A percentile compares a stretch with the other conserved stretches of the same genome.
Conservation (phyloP, 2,797 vertebrate genomes). For the Aplochiton taeniatus region DNA sequence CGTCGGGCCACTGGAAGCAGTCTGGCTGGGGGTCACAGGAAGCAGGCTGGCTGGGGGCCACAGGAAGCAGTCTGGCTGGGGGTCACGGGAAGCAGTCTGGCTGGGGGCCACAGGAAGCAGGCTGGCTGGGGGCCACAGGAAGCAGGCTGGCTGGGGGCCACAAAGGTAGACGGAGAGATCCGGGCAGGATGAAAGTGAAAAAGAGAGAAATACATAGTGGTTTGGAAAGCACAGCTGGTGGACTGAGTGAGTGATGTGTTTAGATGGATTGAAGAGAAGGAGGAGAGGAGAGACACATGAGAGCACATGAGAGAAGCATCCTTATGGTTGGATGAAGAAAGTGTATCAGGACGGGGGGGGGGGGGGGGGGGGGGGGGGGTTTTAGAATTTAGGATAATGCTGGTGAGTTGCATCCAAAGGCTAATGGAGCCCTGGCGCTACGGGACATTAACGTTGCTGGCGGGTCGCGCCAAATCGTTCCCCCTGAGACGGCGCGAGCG, state of each 20-base stretch:
- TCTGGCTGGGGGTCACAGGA: no score
- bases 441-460: constrained; percentile 60
- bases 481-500: constrained; percentile 42
- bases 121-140: no score
- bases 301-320: constrained; percentile 29
- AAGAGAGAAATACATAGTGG: background rate
- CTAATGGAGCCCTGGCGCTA: constrained; percentile 66
- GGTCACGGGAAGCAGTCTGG: no score
- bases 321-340: constrained; percentile 14
- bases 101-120: constrained; percentile 14
- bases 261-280: constrained; percentile 35
- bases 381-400: background rate
- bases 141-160: constrained; percentile 18
- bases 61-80: no score
- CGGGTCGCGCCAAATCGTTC: constrained; percentile 57
- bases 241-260: background rate
- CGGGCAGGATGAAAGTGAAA: constrained; percentile 19
- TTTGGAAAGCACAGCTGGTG: background rate
- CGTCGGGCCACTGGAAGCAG: no score
- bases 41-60: no score
- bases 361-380: constrained; percentile 26
- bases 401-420: constrained; percentile 36
- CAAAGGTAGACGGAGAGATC: constrained; percentile 27
- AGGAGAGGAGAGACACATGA: constrained; percentile 38
- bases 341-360: constrained; percentile 13